Evolutionary conservation across 2,113 vertebrate species (phyloP), one percentile per base, ranked within the genome.

Genomic region (Fukomys damarensis): DNA sequence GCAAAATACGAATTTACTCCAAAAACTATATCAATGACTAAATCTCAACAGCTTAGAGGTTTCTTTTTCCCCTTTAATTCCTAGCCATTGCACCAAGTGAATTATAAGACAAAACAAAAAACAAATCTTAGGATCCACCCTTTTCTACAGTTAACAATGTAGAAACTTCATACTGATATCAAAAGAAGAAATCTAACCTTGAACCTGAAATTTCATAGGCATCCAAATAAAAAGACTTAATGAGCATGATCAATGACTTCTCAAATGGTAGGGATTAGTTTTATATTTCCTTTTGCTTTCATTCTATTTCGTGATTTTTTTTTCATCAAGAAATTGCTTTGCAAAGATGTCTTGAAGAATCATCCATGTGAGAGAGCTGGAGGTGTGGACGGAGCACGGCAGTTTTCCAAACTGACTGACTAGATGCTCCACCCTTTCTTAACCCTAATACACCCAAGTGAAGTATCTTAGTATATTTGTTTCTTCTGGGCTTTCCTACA

Each of bases 1-100:
- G 98, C 97, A 98, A 98, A 98, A 96, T 84, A 12, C 1, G 6
- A 97, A 92, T 76, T 70, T 96, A 94, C 92, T 97, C 96, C 38
- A 91, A 87, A 96, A 94, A 77, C 96, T 95, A 77, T 90, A 95
- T 95, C 26, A 63, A 88, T 97, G 97, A 94, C 98, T 98, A 89
- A 95, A 98, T 98, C 97, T 81, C 32, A 97, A 95, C 46, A 94
- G 56, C 63, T 97, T 95, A 95, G 90, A 97, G 95, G 92, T 89
- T 97, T 97, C 20, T 96, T 94, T 95, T 96, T 96, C 54, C 82
- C 68, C 77, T 97, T 97, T 97, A 97, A 96, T 98, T 97, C 94
- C 68, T 95, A 93, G 92, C 52, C 94, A 93, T 83, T 95, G 81
- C 54, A 79, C 82, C 89, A 93, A 93, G 43, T 93, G 95, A 96